Evolutionary conservation across 2,888 invertebrate species (phyloP), one percentile per base, ranked within the genome.

Genomic region (Aphodius sticticus): DNA sequence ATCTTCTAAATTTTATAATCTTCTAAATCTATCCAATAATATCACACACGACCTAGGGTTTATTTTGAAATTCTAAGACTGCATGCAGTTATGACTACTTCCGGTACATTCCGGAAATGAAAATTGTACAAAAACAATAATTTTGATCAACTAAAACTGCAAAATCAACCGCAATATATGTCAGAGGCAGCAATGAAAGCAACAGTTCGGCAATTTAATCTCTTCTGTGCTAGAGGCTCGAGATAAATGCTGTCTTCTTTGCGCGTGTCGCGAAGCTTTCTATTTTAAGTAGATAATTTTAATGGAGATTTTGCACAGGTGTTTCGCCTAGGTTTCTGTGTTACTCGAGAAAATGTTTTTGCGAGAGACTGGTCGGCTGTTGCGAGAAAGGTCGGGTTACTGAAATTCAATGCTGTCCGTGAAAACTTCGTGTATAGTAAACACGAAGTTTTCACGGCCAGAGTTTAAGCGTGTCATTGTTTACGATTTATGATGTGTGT

Each of bases 241-340:
- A 12, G 53, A 53, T 53, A 53, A 53, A 53, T 5, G 53, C 12
- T 7, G 53, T 12, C 7, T 53, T 53, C 53, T 53, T 5, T 53
- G 7, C 1, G 53, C 53, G 53, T 53, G 53, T 53, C 53, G 12
- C 53, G 6, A 9, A 53, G 53, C 53, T 53, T 53, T 53, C 53
- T 53, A 53, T 53, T 53, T 53, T 53, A 5, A 53, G 53, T 12
- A 12, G 53, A 53, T 53, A 53, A 53, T 53, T 53, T 53, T 53
- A 53, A 53, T 53, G 53, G 53, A 53, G 53, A 53, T 53, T 53
- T 53, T 53, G 53, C 53, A 53, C 53, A 53, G 53, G 53, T 53
- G 53, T 53, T 53, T 53, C 53, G 53, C 53, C 53, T 53, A 53
- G 53, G 53, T 9, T 53, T 53, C 53, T 12, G 53, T 12, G 53